These are phyloP conservation scores for Baccha elongata DNA, from an alignment of 2,888 invertebrate genomes.

Conservation along the genomic window DNA sequence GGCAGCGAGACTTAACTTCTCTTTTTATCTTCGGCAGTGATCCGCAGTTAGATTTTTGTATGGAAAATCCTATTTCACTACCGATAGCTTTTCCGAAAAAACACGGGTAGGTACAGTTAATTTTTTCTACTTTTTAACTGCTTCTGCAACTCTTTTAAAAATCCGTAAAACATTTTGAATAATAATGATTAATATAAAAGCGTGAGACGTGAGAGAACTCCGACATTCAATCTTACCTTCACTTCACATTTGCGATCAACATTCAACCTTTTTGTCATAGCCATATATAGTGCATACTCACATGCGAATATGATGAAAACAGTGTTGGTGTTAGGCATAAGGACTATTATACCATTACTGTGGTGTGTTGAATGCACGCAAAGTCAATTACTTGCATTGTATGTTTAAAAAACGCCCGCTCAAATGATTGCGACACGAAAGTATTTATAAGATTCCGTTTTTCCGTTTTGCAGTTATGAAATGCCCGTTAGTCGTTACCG, in stretches of 20 bases:
- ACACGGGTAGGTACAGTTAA: too few species aligned
- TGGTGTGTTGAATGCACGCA: conserved; percentile 73
- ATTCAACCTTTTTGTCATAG: conserved; percentile 27
- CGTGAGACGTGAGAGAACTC: too few species aligned
- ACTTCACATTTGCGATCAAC: background rate
- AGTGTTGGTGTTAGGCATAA: conserved; percentile 71
- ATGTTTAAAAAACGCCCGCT: conserved; percentile 71
- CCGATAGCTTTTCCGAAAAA: too few species aligned
- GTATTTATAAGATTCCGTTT: conserved; percentile 71
- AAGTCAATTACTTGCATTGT: conserved; percentile 74
- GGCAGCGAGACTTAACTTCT: too few species aligned
- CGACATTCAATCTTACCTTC: conserved; percentile 10
- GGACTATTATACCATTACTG: conserved; percentile 72
- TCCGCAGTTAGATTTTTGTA: too few species aligned
- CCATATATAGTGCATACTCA: background rate
- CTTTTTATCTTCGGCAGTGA: too few species aligned
- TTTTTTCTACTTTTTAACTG: too few species aligned
- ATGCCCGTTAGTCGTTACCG: conserved; percentile 66
- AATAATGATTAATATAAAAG: too few species aligned
- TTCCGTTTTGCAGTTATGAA: conserved; percentile 73
- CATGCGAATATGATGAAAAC: conserved; percentile 68
- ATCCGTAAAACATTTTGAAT: too few species aligned
- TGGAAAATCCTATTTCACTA: too few species aligned
- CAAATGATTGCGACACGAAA: conserved; percentile 71
- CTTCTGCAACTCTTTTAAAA: too few species aligned